These are phyloP conservation scores for Trissolcus japonicus DNA, from an alignment of 2,888 invertebrate genomes.

Conservation along the genomic window DNA sequence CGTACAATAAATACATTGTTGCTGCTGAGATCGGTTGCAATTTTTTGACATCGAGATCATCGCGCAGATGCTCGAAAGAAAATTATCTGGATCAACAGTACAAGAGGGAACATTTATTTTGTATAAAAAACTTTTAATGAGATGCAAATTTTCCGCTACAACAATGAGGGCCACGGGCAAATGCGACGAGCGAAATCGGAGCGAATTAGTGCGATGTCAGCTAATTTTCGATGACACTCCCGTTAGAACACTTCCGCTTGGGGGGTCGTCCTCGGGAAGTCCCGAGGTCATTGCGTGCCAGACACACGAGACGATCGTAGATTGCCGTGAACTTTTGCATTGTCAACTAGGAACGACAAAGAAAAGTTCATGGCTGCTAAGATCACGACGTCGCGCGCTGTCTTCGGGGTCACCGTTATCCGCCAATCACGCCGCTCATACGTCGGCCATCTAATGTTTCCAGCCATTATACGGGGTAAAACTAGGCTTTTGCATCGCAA, in stretches of 20 bases:
- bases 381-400: conserved; percentile 60
- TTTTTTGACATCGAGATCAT: too few species aligned
- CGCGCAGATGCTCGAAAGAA: not conserved
- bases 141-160: not conserved
- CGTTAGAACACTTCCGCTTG: conserved; percentile 67
- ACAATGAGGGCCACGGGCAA: not conserved
- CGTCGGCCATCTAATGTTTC: conserved; percentile 36
- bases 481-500: conserved; percentile 25
- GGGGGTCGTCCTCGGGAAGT: conserved; percentile 67
- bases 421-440: conserved; percentile 55
- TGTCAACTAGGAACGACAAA: conserved; percentile 63
- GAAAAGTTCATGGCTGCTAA: conserved; percentile 63
- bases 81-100: not conserved
- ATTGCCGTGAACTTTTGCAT: conserved; percentile 64
- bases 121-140: not conserved
- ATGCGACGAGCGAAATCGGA: conserved; percentile 22
- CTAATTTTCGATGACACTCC: conserved; percentile 59
- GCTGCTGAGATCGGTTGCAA: not conserved
- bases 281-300: conserved; percentile 70
- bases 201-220: conserved; percentile 32
- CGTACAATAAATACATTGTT: conserved; percentile 23
- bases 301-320: conserved; percentile 63
- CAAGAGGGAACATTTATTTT: too few species aligned
- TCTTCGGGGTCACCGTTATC: conserved; percentile 67
- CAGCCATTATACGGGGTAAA: conserved; percentile 24